Evolutionary conservation across 2,797 vertebrate species (phyloP), one percentile per base, ranked within the genome.

Genomic region (Arnoldichthys spilopterus): DNA sequence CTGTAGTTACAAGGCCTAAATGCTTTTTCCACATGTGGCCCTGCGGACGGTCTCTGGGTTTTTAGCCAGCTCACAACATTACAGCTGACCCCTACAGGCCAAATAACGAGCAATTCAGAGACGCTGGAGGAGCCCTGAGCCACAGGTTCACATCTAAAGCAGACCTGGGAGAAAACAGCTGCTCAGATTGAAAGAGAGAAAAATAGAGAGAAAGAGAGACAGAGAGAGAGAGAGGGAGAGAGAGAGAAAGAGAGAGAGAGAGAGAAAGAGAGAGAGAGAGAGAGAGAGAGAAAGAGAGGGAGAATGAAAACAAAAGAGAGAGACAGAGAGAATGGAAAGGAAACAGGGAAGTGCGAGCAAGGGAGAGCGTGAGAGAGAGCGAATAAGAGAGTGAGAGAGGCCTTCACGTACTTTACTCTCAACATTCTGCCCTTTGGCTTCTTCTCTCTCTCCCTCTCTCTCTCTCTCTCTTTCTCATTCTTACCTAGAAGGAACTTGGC

Each of bases 1-100:
- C 34, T 37, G 34, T 37, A 77, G 49, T 58, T 54, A 8, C 37
- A 26, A 34, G 26, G 34, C 66, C 18, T 58, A 92, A 91, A 95
- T 95, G 91, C 86, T 88, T 94, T 94, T 95, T 93, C 91, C 92
- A 94, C 92, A 92, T 94, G 94, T 90, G 90, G 91, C 91, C 88
- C 18, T 9, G 56, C 20, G 56, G 58, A 59, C 3, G 37, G 26
- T 72, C 24, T 56, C 8, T 45, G 77, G 56, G 69, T 72, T 64
- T 71, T 64, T 43, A 54, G 18, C 22, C 76, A 15, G 59, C n/a
- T 54, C 54, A 45, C 49, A 72, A 64, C 24, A 32, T 64, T 47
- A 78, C 32, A 77, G 67, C 58, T 12, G 7, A 78, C 2, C 20
- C 69, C 77, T 66, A 30, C 45, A 67, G 34, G 70, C 51, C 43